Conservation (phyloP, 2,113 vertebrate genomes). For the Monopterus albus region DNA sequence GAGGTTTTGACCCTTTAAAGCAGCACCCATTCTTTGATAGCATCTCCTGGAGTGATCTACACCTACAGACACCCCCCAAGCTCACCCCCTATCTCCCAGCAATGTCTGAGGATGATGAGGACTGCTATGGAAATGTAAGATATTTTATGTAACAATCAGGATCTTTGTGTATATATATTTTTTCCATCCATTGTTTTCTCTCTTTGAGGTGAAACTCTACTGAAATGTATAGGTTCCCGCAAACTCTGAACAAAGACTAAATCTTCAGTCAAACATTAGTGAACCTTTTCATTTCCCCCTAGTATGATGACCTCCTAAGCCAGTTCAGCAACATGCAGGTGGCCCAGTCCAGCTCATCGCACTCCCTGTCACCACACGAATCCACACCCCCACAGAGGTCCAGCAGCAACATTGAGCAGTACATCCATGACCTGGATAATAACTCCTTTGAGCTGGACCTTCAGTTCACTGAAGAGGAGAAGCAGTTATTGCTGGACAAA, state of each 20-base stretch:
- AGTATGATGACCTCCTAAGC: conserved; percentile 99
- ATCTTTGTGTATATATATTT: no score
- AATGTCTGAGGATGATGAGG: conserved; percentile 99
- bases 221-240: neutral
- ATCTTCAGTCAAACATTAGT: neutral
- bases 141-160: neutral
- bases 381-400: conserved; percentile 83
- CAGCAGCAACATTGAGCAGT: conserved; percentile 97
- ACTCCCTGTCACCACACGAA: conserved; percentile 86
- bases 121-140: conserved; percentile 98
- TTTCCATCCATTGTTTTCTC: neutral
- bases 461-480: conserved; percentile 96
- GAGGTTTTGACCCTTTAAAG: conserved; percentile 90
- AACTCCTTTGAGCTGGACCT: conserved; percentile 98
- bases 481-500: conserved; percentile 93
- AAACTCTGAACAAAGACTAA: neutral
- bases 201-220: neutral
- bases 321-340: conserved; percentile 99
- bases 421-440: conserved; percentile 96
- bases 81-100: conserved; percentile 96
- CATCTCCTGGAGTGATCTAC: conserved; percentile 92
- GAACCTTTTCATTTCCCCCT: conserved; percentile 3
- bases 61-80: conserved; percentile 94
- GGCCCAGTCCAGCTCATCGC: conserved; percentile 89
- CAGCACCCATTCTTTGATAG: conserved; percentile 95